Base-by-base conservation (phyloP, 2,113 vertebrate species). In the Paramormyrops kingsleyae region DNA sequence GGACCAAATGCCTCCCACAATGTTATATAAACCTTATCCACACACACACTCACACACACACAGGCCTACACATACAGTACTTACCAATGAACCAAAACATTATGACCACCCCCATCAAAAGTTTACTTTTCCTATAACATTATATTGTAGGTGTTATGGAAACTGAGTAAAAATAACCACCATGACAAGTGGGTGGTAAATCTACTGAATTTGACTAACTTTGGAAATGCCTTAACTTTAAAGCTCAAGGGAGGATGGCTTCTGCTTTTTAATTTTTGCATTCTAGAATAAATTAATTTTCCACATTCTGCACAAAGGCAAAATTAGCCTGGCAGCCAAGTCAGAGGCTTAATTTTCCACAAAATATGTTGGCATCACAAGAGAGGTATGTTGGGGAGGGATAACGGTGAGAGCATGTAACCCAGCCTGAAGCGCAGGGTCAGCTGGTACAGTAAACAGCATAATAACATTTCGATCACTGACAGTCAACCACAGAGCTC, bases 271-370 rank as follows among this genome's bases (percentile, higher is more conserved):
- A 89, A 56, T 89, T 56, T 19, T 49, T 84, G 19, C 27, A 31
- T 77, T 27, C 53, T 86, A 24, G 83, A 62, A 83, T 50, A 42
- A 89, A 89, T 89, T n/a, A 85, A 85, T 89, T 89, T 70, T n/a
- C 53, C 39, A 49, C 89, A 66, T 53, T 85, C 19, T 24, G n/a
- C 39, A 89, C 21, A 85, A 21, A 53, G 47, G 44, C 46, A 50
- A 87, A 35, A 35, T 53, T 15, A 53, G 50, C 44, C 85, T 52
- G 49, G 50, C 47, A 53, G 49, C n/a, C 8, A 15, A 31, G 85
- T 56, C 27, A 56, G 13, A 35, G 85, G 27, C n/a, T 31, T 35
- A 53, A 35, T 52, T 53, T 53, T n/a, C 49, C 27, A 53, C 50
- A 35, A 50, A 53, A 39, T 35, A 27, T 35, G 49, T 52, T 84